These are phyloP conservation scores for Malaclemys terrapin DNA, from an alignment of 2,113 vertebrate species.

Conservation along the genomic window DNA sequence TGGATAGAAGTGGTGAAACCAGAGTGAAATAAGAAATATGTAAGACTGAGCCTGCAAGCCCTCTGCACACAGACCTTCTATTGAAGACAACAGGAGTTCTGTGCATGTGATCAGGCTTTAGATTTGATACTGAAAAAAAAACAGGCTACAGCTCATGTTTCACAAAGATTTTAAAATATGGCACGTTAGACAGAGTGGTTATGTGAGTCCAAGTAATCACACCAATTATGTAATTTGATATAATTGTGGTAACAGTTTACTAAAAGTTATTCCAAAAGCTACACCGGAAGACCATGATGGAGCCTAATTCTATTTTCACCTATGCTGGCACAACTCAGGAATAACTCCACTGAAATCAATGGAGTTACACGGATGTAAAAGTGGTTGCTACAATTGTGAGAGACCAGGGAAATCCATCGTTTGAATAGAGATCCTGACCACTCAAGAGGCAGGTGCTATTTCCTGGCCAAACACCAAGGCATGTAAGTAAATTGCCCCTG, in stretches of 20 bases:
- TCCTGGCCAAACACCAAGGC: conserved; percentile 18
- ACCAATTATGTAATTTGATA: conserved; percentile 75
- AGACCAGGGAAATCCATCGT: conserved; percentile 17
- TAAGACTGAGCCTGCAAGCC: conserved; percentile 53
- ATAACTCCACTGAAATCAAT: conserved; percentile 70
- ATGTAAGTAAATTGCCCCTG: not conserved
- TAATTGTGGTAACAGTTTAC: conserved; percentile 59
- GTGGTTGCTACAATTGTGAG: conserved; percentile 10
- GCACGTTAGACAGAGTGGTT: conserved; percentile 74
- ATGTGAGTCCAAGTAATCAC: conserved; percentile 64
- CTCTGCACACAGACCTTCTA: conserved; percentile 42
- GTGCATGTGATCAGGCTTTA: conserved; percentile 67
- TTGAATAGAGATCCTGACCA: not conserved
- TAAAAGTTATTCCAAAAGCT: conserved; percentile 75
- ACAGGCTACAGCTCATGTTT: conserved; percentile 71
- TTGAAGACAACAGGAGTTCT: conserved; percentile 61
- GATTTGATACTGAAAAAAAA: conserved; percentile 74
- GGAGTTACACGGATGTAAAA: conserved; percentile 55
- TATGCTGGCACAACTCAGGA: conserved; percentile 74
- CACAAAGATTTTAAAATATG: conserved; percentile 62
- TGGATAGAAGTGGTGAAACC: conserved; percentile 65
- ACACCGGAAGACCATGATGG: conserved; percentile 77
- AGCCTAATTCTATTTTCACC: conserved; percentile 64
- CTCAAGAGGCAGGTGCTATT: not conserved
- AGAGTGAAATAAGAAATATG: conserved; percentile 60